Conservation (phyloP, 2,797 vertebrate genomes). For the Antennarius maculatus region DNA sequence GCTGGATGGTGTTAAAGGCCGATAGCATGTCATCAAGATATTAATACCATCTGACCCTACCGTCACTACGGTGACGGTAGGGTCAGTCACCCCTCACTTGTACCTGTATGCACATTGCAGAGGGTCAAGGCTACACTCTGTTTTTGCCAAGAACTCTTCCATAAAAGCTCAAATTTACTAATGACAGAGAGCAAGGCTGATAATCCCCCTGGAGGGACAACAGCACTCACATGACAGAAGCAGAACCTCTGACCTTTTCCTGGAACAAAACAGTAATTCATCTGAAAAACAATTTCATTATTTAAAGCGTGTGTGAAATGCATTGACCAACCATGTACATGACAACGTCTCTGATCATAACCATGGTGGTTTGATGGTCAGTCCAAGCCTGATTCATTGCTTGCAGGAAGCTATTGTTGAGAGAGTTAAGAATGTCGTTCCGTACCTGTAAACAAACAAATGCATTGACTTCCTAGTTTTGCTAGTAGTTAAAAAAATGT, state of each 20-base stretch:
- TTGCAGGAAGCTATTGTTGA: constrained; percentile 97
- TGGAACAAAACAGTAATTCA: background rate
- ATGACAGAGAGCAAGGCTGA: constrained; percentile 5
- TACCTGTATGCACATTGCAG: background rate
- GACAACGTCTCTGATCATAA: constrained; percentile 97
- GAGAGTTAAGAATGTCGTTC: constrained; percentile 93
- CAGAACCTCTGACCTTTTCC: background rate
- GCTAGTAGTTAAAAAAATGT: background rate
- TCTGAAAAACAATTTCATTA: background rate
- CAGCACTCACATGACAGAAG: background rate
- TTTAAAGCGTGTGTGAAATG: background rate
- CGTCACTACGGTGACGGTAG: too few relatives aligned
- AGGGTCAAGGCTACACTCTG: constrained; percentile 18
- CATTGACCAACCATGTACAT: constrained; percentile 92
- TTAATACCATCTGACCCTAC: too few relatives aligned
- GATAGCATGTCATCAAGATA: too few relatives aligned
- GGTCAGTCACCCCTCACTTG: too few relatives aligned
- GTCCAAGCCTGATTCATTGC: constrained; percentile 97
- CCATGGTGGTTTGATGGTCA: constrained; percentile 96
- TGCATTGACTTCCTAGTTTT: background rate
- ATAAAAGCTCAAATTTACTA: constrained; percentile 27
- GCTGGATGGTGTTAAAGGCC: too few relatives aligned
- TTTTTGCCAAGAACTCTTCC: background rate
- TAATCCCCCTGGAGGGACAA: constrained; percentile 9
- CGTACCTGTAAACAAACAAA: constrained; percentile 82